A percentile compares a stretch with the other conserved stretches of the same genome.
Evolutionary conservation across 2,888 invertebrate genomes (phyloP).

Genomic region (Elaeidobius kamerunicus): DNA sequence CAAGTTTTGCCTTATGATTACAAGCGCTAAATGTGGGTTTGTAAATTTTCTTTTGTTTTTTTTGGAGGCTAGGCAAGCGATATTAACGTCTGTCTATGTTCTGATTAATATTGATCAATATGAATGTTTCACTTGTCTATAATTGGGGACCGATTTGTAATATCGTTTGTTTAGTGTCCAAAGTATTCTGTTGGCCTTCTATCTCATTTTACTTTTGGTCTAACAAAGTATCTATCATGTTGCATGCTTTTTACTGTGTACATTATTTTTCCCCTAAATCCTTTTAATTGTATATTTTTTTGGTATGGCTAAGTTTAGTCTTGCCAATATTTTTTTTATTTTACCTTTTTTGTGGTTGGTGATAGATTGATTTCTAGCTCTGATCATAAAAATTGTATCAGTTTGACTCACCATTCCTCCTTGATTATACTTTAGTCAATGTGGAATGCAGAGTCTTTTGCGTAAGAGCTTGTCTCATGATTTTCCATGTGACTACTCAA

Average conservation of each 20-base stretch:
- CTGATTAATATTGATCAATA: conserved; percentile 1
- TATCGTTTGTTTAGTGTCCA: conserved; percentile 37
- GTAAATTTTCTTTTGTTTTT: conserved; percentile 34
- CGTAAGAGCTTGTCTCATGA: conserved; percentile 11
- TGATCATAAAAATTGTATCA: conserved; percentile 8
- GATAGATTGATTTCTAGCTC: background rate
- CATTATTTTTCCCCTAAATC: conserved; percentile 33
- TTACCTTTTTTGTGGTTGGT: conserved; percentile 8
- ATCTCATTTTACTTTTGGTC: conserved; percentile 50
- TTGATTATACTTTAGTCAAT: conserved; percentile 11
- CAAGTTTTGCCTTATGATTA: conserved; percentile 48
- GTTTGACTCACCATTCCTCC: background rate
- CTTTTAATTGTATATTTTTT: conserved; percentile 32
- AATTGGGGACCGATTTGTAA: conserved; percentile 12
- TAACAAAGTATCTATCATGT: conserved; percentile 45
- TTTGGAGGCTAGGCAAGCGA: conserved; percentile 35
- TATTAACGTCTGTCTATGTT: conserved; percentile 28
- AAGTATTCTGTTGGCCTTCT: conserved; percentile 51
- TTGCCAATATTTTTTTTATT: conserved; percentile 16
- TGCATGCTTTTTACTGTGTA: conserved; percentile 47
- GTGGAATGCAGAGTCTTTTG: background rate
- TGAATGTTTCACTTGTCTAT: conserved; percentile 2
- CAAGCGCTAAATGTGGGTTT: conserved; percentile 43
- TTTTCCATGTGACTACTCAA: conserved; percentile 6
- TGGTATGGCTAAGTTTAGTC: conserved; percentile 28